Evolutionary conservation across 2,113 vertebrate species (phyloP), one percentile per base, ranked within the genome.

Genomic region (Loxodonta africana): DNA sequence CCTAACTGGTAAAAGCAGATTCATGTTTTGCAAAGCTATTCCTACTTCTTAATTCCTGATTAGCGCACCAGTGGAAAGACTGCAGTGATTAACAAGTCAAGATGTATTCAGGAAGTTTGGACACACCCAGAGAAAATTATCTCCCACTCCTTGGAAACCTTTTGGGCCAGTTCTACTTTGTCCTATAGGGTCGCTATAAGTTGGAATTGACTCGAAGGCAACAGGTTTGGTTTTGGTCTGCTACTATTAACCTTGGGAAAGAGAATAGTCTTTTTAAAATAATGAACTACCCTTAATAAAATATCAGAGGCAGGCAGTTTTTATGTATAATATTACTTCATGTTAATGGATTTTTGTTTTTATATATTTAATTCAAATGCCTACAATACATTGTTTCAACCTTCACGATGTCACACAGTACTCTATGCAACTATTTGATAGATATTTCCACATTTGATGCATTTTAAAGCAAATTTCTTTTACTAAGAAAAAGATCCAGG

Each of bases 1-100:
- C 97, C 97, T 96, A 94, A 98, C 98, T 83, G 95, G 81, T 97
- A 98, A 98, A 98, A 98, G 96, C 97, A 98, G 97, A 97, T 98
- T 92, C 97, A 76, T 97, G 73, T 92, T 67, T 93, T 97, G 98
- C 98, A 99, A 99, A 99, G 98, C 97, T 99, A 98, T 99, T 98
- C 98, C 97, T 97, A 98, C 97, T 98, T 99, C 97, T 98, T 99
- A 99, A 99, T 99, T 99, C 99, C 98, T 98, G 98, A 99, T 99
- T 99, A 99, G 98, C 99, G 98, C 99, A 98, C 98, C 98, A 97
- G 98, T 87, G 98, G 98, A 98, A 99, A 99, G 98, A 98, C 97
- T 99, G 98, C 91, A 98, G 98, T 99, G 99, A 99, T 98, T 99
- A 99, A 98, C 96, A 98, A 98, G 94, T 98, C 98, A 98, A 98